These are phyloP conservation scores for Darevskia mixta DNA, from an alignment of 2,797 vertebrate species.

Conservation along the genomic window DNA sequence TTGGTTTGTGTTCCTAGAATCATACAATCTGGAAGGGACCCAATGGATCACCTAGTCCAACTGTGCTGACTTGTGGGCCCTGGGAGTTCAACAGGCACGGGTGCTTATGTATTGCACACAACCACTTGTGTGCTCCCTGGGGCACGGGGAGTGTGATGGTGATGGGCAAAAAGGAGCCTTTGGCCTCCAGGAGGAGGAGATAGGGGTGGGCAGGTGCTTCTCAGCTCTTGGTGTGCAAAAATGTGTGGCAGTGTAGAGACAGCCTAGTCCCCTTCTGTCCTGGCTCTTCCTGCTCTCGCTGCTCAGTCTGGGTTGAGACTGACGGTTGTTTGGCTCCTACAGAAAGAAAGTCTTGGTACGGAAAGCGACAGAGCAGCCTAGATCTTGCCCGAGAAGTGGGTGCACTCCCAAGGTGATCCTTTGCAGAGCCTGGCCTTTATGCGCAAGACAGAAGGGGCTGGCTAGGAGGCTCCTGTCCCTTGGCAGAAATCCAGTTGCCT, in stretches of 20 bases:
- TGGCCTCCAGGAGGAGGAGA: background rate
- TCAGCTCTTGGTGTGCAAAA: background rate
- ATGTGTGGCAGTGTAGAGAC: constrained; percentile 34
- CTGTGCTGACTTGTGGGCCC: background rate
- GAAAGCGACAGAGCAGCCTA: background rate
- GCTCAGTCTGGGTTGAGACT: background rate
- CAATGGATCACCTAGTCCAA: background rate
- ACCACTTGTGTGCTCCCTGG: background rate
- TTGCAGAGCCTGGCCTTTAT: too few relatives aligned
- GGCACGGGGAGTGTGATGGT: too few relatives aligned
- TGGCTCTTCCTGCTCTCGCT: background rate
- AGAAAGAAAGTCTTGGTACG: background rate
- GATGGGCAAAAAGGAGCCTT: background rate
- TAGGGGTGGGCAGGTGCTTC: too few relatives aligned
- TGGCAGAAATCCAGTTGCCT: too few relatives aligned
- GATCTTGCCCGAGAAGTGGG: background rate
- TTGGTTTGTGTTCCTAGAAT: too few relatives aligned
- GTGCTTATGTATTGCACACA: background rate
- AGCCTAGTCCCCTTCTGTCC: background rate
- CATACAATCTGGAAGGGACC: too few relatives aligned
- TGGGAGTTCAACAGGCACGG: background rate
- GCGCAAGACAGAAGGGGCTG: background rate
- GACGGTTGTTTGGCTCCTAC: background rate
- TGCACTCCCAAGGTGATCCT: background rate
- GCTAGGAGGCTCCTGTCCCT: too few relatives aligned